Conservation (phyloP, 2,888 invertebrate species). For the Lysandra bellargus region DNA sequence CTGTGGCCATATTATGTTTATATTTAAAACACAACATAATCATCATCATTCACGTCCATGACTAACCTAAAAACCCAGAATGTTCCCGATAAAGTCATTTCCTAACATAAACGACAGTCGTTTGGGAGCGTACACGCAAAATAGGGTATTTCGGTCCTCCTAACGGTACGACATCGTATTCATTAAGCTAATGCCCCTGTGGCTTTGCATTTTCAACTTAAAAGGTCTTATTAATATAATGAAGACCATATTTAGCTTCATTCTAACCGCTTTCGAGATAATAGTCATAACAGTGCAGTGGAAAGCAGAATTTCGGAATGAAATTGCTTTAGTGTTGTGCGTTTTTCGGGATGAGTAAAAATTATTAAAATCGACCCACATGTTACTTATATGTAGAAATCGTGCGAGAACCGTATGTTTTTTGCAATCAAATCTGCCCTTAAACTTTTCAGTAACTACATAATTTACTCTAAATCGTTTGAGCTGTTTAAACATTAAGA, state of each 20-base stretch:
- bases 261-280: neutral
- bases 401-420: no score
- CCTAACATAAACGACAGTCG: slow-evolving; percentile 23
- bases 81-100: slow-evolving; percentile 25
- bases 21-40: neutral
- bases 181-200: slow-evolving; percentile 26
- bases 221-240: slow-evolving; percentile 28
- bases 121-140: slow-evolving; percentile 23
- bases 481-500: no score
- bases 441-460: no score
- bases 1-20: no score
- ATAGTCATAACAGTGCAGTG: slow-evolving; percentile 10
- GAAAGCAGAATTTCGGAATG: neutral
- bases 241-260: neutral
- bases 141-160: slow-evolving; percentile 22
- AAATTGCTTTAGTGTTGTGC: neutral
- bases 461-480: no score
- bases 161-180: slow-evolving; percentile 21
- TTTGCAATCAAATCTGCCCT: no score
- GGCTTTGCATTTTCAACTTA: slow-evolving; percentile 23
- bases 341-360: neutral
- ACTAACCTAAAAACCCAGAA: neutral
- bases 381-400: no score
- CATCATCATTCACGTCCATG: slow-evolving; percentile 10
- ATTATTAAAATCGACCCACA: neutral